phyloP scores from a whole-genome alignment of 2,888 invertebrate species.

The Drosophila limbata region DNA sequence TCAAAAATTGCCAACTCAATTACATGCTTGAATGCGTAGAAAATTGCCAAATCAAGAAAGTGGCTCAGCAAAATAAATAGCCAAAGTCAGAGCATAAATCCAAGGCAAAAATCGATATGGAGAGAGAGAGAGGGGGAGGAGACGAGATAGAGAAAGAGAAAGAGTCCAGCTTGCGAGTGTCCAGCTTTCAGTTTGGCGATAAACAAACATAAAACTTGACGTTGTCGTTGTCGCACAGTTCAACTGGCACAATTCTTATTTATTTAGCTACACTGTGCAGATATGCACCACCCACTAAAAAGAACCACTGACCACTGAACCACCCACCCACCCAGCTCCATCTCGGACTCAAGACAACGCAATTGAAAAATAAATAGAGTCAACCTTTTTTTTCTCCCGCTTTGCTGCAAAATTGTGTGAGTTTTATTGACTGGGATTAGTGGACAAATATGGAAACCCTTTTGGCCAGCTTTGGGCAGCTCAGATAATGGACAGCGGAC shows the following conservation, averaged over 20 bases:
- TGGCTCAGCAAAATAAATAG: slow-evolving; percentile 68
- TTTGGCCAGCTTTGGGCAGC: slow-evolving; percentile 41
- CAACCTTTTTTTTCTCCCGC: slow-evolving; percentile 31
- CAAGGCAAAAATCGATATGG: slow-evolving; percentile 46
- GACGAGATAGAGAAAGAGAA: background rate
- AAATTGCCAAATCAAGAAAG: slow-evolving; percentile 71
- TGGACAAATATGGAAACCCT: slow-evolving; percentile 53
- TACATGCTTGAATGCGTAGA: slow-evolving; percentile 68
- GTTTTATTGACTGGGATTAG: slow-evolving; percentile 78
- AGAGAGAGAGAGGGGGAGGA: background rate
- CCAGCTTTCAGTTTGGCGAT: slow-evolving; percentile 73
- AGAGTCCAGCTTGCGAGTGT: slow-evolving; percentile 66
- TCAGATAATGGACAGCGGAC: slow-evolving; percentile 58
- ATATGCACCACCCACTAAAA: slow-evolving; percentile 38
- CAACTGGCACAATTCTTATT: slow-evolving; percentile 76
- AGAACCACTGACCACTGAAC: background rate
- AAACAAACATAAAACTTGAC: slow-evolving; percentile 80
- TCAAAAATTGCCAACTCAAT: slow-evolving; percentile 70
- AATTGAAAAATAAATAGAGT: slow-evolving; percentile 59
- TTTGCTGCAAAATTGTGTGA: slow-evolving; percentile 64
- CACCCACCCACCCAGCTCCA: background rate
- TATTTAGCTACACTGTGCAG: slow-evolving; percentile 61
- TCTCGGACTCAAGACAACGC: slow-evolving; percentile 31
- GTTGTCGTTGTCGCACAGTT: slow-evolving; percentile 67
- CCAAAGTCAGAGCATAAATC: slow-evolving; percentile 66